These are phyloP conservation scores for Anastrepha obliqua DNA, from an alignment of 1,140 invertebrate species.

Conservation along the genomic window DNA sequence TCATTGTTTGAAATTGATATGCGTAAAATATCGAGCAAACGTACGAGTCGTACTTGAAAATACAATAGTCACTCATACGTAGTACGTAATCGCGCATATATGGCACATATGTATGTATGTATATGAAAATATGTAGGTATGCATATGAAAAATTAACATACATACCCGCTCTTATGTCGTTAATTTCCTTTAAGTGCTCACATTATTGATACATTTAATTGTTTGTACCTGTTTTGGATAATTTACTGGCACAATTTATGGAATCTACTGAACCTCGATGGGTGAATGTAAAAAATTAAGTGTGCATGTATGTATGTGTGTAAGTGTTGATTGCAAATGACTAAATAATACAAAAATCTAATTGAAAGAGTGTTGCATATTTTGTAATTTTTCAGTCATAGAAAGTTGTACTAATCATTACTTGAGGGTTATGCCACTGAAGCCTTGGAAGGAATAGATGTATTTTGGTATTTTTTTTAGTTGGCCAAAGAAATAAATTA, in stretches of 20 bases:
- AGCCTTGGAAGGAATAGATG: no score
- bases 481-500: no score
- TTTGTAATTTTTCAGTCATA: no score
- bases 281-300: not conserved
- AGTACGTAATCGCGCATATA: no score
- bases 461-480: no score
- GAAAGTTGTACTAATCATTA: no score
- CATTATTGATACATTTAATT: conserved; percentile 23
- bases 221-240: not conserved
- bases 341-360: no score
- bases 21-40: conserved; percentile 22
- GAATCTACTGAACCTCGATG: not conserved
- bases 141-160: not conserved
- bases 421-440: no score
- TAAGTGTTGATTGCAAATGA: no score
- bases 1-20: conserved; percentile 51
- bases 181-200: not conserved
- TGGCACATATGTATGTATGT: not conserved
- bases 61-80: not conserved
- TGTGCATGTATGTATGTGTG: not conserved
- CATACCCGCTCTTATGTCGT: no score
- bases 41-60: not conserved
- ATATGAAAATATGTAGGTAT: not conserved
- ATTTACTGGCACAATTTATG: not conserved
- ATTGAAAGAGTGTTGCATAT: no score